Conservation (phyloP, 2,888 invertebrate genomes). For the Ferrisia virgata region DNA sequence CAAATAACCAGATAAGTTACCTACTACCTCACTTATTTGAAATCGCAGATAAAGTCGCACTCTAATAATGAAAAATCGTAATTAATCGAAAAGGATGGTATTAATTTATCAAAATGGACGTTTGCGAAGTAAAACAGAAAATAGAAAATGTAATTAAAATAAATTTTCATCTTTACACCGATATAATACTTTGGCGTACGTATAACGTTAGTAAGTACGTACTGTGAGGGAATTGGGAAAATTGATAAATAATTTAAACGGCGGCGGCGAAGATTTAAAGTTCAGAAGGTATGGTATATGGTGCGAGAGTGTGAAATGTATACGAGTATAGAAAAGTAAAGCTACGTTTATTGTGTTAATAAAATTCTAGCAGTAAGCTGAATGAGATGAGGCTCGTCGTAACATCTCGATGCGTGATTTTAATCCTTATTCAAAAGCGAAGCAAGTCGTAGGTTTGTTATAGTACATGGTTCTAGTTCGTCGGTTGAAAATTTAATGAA, state of each 20-base stretch:
- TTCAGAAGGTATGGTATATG: neutral
- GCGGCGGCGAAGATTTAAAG: slow-evolving; percentile 5
- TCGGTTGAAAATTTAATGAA: slow-evolving; percentile 30
- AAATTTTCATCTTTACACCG: neutral
- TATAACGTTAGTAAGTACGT: neutral
- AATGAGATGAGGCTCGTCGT: slow-evolving; percentile 2
- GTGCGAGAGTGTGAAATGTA: neutral
- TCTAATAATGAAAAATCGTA: too few species aligned
- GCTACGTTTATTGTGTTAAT: slow-evolving; percentile 10
- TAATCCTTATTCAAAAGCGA: slow-evolving; percentile 19
- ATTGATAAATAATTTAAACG: slow-evolving; percentile 11
- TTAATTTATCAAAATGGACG: neutral
- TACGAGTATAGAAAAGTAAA: neutral
- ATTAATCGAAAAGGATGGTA: neutral
- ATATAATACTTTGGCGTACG: too few species aligned
- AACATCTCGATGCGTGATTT: slow-evolving; percentile 13
- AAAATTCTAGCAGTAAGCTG: neutral
- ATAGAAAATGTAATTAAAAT: neutral
- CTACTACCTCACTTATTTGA: too few species aligned
- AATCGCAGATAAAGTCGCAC: too few species aligned
- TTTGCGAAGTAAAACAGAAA: neutral
- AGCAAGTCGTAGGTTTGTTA: slow-evolving; percentile 5
- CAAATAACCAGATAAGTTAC: too few species aligned
- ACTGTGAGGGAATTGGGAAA: neutral
- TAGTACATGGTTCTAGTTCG: neutral